Base-by-base conservation (phyloP, 2,113 vertebrate species). In the Sinocyclocheilus maitianheensis region DNA sequence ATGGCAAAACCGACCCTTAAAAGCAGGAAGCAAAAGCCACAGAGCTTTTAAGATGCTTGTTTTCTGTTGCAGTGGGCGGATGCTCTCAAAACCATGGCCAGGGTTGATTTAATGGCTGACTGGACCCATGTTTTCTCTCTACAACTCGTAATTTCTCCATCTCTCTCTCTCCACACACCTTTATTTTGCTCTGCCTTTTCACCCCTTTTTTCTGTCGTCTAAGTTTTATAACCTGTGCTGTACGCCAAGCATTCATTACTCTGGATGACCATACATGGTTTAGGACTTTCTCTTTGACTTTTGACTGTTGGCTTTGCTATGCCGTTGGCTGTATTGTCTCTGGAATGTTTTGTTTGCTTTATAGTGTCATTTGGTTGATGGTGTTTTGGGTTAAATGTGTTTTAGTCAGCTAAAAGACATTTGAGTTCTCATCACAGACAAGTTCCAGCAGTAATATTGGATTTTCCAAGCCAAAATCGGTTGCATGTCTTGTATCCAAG, bases 331-430 rank as follows among this genome's bases (percentile, higher is more conserved):
- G 24, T 62, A 84, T 76, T 62, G 75, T 78, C 9, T 65, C 37
- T 76, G 85, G 86, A 84, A 77, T 72, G 67, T 85, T 6, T 72
- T 90, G 91, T 91, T 89, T 92, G 89, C 83, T 80, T 85, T 37
- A 83, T 6, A 43, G n/a, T 89, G 90, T 91, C 89, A 63, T 82
- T 86, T 79, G 53, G 34, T 26, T 80, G 80, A 88, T 87, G 67
- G 81, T 75, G 81, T 87, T 87, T 85, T 88, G 85, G 85, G 60
- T 69, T 51, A 84, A 76, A 46, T 77, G 65, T 71, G 84, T 87
- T 81, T 87, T 43, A 78, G 75, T 75, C 83, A 65, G 79, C 51
- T 53, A 86, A 89, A 90, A 43, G 13, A 60, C 76, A 83, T 82
- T 55, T 37, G 10, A 86, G 46, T n/a, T 80, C n/a, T 34, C 85